Base-by-base conservation (phyloP, 2,888 invertebrate genomes). In the Lasioglossum figueresi region DNA sequence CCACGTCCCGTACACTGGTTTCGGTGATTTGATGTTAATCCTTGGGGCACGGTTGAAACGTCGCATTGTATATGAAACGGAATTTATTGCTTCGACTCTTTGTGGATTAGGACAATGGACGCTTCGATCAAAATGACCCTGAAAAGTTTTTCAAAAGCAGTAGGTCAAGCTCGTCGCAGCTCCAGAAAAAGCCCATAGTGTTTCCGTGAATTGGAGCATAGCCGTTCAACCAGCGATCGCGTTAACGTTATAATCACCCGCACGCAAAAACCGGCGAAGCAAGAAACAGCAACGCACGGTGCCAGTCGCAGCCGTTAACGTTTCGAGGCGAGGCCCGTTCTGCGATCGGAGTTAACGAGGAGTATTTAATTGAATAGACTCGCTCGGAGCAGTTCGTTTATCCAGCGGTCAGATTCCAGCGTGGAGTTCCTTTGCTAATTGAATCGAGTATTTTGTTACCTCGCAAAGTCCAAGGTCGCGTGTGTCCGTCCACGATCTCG, bases 281-380 rank as follows among this genome's bases (percentile, higher is more conserved):
- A 63, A 63, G 34, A 31, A 31, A 6, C 16, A 19, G 63, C 63
- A 31, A 63, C 31, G 63, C 63, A 6, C 63, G 63, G 63, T 19
- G 63, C 16, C 63, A 31, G 63, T 63, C 63, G 8, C 63, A 2
- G 19, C 31, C 8, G 31, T 63, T 63, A 63, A 63, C 31, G 63
- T 63, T 16, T 31, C 31, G 31, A 63, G 34, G 63, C 16, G 27
- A 31, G 63, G 8, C 19, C 63, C 19, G 63, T 31, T 19, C 63
- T 8, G 63, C 63, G 34, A 63, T 63, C 31, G 19, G 63, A 63
- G 63, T 31, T 63, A 27, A 8, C 37, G 68, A 70, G 56, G 59
- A 74, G 63, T 63, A 63, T 63, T 63, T 63, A 63, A 63, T 63
- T 63, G 63, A 63, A 31, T 63, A 31, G 63, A 19, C 63, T 63